Base-by-base conservation (phyloP, 1,140 invertebrate genomes). In the Drosophila nikananu region DNA sequence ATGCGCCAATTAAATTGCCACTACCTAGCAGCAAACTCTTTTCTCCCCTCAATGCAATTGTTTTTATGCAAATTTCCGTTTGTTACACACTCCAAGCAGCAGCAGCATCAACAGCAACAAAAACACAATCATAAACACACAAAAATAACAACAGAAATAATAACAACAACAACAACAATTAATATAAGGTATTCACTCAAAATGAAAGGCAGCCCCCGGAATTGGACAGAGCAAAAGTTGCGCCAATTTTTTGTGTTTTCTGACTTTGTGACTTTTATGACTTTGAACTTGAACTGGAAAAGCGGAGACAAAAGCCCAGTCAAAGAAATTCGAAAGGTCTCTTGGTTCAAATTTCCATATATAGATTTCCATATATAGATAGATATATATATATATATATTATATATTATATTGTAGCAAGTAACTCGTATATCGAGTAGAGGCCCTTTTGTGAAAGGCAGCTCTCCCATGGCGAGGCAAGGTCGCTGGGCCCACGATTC, bases 201-300 rank as follows among this genome's bases (percentile, higher is more conserved):
- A 89, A 89, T 90, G 84, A 89, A 89, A 90, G 84, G 84, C 48
- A 27, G 23, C 65, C 52, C 54, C 59, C 46, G 57, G 62, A 76
- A 46, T 66, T 13, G 52, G 54, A 51, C 51, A 21, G 42, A 39
- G 30, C 55, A 51, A 75, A 79, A 65, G 79, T 89, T 89, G 71
- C 86, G 86, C 58, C 84, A 87, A 74, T 84, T 78, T 78, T 75
- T 65, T 84, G n/a, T n/a, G n/a, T 78, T 73, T 66, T 65, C 68
- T 78, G 6, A 19, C 2, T n/a, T 25, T 49, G 15, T 55, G 74
- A n/a, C n/a, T 89, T 61, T 89, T 89, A 89, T 89, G 86, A 90
- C 81, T 89, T 89, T 89, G 84, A 89, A 89, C 84, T 89, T 89
- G 84, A 89, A 89, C 86, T 89, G 86, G 57, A 63, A 89, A 81